Percentiles rank a stretch among this genome's conserved stretches.
phyloP scores from a whole-genome alignment of 2,113 vertebrate genomes.

The Ochotona curzoniae region DNA sequence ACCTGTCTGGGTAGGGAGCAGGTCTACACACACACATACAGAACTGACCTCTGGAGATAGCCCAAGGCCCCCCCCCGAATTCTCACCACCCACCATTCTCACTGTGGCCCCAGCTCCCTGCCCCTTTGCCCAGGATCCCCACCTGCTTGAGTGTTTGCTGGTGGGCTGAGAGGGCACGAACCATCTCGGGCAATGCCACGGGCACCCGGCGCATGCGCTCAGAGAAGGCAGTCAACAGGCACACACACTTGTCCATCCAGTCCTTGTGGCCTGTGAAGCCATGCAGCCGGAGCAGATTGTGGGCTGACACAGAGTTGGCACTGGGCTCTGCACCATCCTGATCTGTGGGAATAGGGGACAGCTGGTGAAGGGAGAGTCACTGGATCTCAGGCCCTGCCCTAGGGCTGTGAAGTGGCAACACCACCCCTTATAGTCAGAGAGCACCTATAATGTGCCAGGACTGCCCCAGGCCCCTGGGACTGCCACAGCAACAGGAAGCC shows the following conservation, averaged over 20 bases:
- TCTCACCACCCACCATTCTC: too few species aligned
- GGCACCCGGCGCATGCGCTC: constrained; percentile 92
- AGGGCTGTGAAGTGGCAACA: background rate
- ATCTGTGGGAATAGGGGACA: constrained; percentile 82
- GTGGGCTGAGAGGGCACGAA: constrained; percentile 87
- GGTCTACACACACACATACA: background rate
- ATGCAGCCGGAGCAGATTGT: constrained; percentile 93
- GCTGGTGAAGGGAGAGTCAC: background rate
- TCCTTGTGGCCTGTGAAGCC: constrained; percentile 89
- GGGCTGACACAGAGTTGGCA: constrained; percentile 91
- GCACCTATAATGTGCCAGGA: background rate
- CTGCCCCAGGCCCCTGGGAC: background rate
- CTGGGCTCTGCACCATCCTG: constrained; percentile 96
- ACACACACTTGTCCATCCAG: constrained; percentile 89
- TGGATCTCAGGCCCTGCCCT: background rate
- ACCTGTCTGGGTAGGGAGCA: background rate
- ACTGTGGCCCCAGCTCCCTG: background rate
- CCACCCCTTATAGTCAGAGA: background rate
- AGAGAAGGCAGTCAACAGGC: constrained; percentile 91
- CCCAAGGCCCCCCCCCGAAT: background rate
- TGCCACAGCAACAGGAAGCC: background rate
- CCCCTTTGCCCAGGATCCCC: background rate
- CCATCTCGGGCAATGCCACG: constrained; percentile 93
- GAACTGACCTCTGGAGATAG: background rate
- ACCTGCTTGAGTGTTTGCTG: constrained; percentile 94